phyloP scores from a whole-genome alignment of 2,888 invertebrate species.

The Lumbricus terrestris region DNA sequence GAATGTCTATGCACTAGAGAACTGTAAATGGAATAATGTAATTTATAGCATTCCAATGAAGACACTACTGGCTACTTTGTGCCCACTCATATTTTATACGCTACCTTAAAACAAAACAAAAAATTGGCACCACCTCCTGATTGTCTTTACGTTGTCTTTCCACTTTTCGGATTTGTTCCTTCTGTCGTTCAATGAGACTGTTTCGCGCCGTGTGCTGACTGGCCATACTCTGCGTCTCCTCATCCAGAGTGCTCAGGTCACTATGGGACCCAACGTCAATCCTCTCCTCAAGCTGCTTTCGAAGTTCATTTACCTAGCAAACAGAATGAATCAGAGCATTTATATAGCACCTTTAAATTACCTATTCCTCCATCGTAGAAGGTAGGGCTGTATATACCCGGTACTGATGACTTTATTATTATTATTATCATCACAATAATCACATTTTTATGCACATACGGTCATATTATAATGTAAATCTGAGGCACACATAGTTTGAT shows the following conservation, averaged over 20 bases:
- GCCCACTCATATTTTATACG: background rate
- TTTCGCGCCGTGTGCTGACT: slow-evolving; percentile 38
- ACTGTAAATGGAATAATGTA: background rate
- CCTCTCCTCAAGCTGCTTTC: slow-evolving; percentile 42
- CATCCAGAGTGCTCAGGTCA: slow-evolving; percentile 39
- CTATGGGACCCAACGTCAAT: background rate
- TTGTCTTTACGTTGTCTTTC: slow-evolving; percentile 55
- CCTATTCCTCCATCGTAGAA: background rate
- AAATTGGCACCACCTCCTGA: slow-evolving; percentile 46
- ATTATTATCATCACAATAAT: too few relatives aligned
- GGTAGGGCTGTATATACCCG: too few relatives aligned
- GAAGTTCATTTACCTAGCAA: slow-evolving; percentile 49
- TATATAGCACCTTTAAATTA: background rate
- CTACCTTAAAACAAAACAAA: background rate
- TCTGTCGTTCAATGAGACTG: slow-evolving; percentile 47
- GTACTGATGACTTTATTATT: too few relatives aligned
- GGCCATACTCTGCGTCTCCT: slow-evolving; percentile 44
- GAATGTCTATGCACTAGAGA: background rate
- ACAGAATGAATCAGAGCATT: background rate
- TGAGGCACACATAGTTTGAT: too few relatives aligned
- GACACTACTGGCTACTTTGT: background rate
- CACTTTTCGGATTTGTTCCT: slow-evolving; percentile 50
- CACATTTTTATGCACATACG: too few relatives aligned
- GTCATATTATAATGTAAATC: too few relatives aligned
- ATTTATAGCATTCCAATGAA: background rate